Conservation (phyloP, 1,140 invertebrate genomes). For the Dreissena polymorpha region DNA sequence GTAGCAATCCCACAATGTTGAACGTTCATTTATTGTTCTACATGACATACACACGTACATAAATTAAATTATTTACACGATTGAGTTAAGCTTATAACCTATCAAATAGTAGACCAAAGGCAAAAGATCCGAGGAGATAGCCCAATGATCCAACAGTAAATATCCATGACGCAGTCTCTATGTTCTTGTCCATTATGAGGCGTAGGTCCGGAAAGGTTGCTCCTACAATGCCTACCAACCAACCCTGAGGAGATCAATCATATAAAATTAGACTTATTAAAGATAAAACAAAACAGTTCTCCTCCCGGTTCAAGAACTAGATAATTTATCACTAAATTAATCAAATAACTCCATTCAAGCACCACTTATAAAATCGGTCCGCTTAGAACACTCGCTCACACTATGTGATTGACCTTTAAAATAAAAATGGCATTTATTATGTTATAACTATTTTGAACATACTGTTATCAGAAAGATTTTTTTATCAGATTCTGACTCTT, state of each 20-base stretch:
- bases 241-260: constrained; percentile 6
- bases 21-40: not conserved
- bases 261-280: not conserved
- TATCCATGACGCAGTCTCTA: constrained; percentile 61
- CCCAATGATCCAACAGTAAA: constrained; percentile 64
- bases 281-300: not conserved
- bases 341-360: too few relatives aligned
- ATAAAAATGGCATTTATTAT: too few relatives aligned
- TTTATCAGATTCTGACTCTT: not conserved
- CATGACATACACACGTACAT: not conserved
- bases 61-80: not conserved
- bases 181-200: constrained; percentile 64
- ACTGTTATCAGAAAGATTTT: too few relatives aligned
- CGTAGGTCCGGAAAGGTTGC: constrained; percentile 74
- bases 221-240: constrained; percentile 52
- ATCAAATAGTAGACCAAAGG: constrained; percentile 67
- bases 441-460: too few relatives aligned
- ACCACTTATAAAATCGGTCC: not conserved
- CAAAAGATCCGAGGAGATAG: constrained; percentile 64
- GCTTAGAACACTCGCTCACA: not conserved
- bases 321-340: too few relatives aligned
- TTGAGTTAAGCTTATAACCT: constrained; percentile 6
- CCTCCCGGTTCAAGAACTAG: not conserved
- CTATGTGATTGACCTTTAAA: too few relatives aligned
- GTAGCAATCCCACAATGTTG: too few relatives aligned